Evolutionary conservation across 2,888 invertebrate species (phyloP).

Genomic region (Phengaris alcon): DNA sequence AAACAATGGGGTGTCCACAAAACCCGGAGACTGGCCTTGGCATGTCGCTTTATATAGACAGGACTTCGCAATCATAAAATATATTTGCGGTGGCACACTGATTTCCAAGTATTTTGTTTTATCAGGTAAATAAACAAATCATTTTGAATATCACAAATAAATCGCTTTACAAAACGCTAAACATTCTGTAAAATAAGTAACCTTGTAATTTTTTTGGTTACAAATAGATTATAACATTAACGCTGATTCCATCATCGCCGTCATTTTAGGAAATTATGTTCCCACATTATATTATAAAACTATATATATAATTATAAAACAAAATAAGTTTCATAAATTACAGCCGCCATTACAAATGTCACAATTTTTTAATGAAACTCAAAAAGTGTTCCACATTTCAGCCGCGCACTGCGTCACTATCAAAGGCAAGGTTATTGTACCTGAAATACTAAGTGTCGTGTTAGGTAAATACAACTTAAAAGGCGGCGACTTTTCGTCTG

Average conservation of each 20-base stretch:
- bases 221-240: no score
- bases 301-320: no score
- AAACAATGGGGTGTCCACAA: conserved; percentile 51
- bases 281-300: no score
- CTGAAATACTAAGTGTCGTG: conserved; percentile 48
- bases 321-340: no score
- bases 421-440: conserved; percentile 43
- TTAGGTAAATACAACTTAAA: conserved; percentile 54
- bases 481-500: conserved; percentile 47
- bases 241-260: no score
- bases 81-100: conserved; percentile 62
- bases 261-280: no score
- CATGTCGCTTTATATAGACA: conserved; percentile 56
- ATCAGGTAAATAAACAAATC: conserved; percentile 47
- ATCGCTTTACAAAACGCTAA: neutral
- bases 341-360: no score
- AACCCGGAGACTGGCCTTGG: conserved; percentile 68
- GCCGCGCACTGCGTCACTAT: conserved; percentile 52
- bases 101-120: conserved; percentile 51
- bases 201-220: no score
- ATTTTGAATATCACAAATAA: neutral
- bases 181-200: neutral
- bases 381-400: conserved; percentile 34
- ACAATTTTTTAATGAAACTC: no score
- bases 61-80: conserved; percentile 44